These are phyloP conservation scores for Centropristis striata DNA, from an alignment of 2,113 vertebrate genomes.

Conservation along the genomic window DNA sequence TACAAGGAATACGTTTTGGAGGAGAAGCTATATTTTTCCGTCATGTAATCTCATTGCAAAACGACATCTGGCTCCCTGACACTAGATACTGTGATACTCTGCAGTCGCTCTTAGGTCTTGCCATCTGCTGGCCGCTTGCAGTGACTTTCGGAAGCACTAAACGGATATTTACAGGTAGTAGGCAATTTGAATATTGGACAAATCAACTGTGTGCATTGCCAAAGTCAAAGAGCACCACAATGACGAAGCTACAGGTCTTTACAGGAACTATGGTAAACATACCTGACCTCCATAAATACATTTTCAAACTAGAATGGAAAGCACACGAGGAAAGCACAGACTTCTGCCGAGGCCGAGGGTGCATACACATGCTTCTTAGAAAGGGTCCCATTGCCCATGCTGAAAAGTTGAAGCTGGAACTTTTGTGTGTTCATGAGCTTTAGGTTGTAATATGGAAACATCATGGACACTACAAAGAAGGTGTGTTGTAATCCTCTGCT, in stretches of 20 bases:
- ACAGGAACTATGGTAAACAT: too few species aligned
- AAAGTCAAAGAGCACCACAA: constrained; percentile 12
- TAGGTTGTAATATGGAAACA: too few species aligned
- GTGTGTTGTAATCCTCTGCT: too few species aligned
- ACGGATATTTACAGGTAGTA: not conserved
- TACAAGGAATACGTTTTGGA: not conserved
- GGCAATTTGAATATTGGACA: not conserved
- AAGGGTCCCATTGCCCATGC: too few species aligned
- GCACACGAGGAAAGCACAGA: too few species aligned
- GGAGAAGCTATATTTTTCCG: not conserved
- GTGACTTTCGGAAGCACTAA: constrained; percentile 28
- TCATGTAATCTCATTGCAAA: constrained; percentile 7
- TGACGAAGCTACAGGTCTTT: not conserved
- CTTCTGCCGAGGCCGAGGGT: too few species aligned
- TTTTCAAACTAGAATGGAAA: not conserved
- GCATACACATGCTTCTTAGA: too few species aligned
- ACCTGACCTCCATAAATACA: constrained; percentile 1
- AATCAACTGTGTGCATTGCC: not conserved
- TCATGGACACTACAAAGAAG: too few species aligned
- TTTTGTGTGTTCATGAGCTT: too few species aligned
- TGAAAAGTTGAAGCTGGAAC: too few species aligned
- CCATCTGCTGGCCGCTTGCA: not conserved
- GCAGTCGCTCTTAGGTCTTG: constrained; percentile 11
- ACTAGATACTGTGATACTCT: not conserved
- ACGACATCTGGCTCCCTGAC: constrained; percentile 9